Percentiles rank a stretch among this genome's conserved stretches.
Evolutionary conservation across 2,888 invertebrate species (phyloP).

Genomic region (Saturnia japonica): DNA sequence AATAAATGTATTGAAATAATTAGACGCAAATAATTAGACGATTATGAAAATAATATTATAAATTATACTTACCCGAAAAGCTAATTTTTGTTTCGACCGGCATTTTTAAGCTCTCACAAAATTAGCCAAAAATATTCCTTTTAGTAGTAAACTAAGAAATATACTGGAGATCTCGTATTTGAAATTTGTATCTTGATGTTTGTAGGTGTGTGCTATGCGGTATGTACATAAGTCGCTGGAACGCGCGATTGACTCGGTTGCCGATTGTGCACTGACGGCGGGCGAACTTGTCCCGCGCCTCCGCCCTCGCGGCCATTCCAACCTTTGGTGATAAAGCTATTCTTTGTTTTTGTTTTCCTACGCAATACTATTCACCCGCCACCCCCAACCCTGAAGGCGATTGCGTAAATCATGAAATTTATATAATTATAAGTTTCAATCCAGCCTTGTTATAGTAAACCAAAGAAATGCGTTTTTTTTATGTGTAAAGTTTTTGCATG

Average conservation of each 20-base stretch:
- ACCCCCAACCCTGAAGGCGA: slow-evolving; percentile 14
- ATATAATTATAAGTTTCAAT: background rate
- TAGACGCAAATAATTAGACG: background rate
- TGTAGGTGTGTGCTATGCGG: slow-evolving; percentile 55
- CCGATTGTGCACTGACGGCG: slow-evolving; percentile 66
- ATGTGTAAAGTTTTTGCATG: too few relatives aligned
- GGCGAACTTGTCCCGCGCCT: slow-evolving; percentile 42
- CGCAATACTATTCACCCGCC: slow-evolving; percentile 24
- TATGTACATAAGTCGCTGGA: slow-evolving; percentile 34
- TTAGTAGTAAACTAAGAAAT: background rate
- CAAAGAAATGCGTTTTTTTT: too few relatives aligned
- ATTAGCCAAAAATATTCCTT: slow-evolving; percentile 7
- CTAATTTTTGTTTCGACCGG: slow-evolving; percentile 78
- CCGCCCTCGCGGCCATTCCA: slow-evolving; percentile 56
- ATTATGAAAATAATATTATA: background rate
- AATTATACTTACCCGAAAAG: slow-evolving; percentile 72
- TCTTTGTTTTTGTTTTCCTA: slow-evolving; percentile 53
- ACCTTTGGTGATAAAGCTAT: slow-evolving; percentile 37
- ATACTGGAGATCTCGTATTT: slow-evolving; percentile 24
- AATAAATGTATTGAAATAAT: background rate
- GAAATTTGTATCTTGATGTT: slow-evolving; percentile 36
- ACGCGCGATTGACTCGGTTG: slow-evolving; percentile 64
- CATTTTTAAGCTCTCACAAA: slow-evolving; percentile 49
- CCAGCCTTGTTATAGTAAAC: background rate
- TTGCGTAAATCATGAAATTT: slow-evolving; percentile 17